These are phyloP conservation scores for Oncorhynchus clarkii DNA, from an alignment of 2,113 vertebrate genomes.

Conservation along the genomic window DNA sequence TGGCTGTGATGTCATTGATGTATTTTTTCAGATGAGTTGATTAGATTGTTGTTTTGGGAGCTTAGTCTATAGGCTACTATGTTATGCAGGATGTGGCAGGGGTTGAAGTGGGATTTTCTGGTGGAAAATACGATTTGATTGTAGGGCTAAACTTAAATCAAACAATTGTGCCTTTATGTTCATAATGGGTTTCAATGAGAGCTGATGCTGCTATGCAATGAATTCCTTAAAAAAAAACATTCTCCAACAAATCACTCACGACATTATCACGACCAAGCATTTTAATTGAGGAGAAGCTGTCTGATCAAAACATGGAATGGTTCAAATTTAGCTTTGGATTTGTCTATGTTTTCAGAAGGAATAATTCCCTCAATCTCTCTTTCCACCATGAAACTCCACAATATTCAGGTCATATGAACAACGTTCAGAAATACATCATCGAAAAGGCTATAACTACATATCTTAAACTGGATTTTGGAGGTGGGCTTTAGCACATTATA, in stretches of 20 bases:
- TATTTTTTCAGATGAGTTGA: no score
- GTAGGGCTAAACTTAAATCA: no score
- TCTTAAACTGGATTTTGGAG: no score
- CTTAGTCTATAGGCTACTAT: no score
- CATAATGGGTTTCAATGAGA: no score
- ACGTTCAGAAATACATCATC: constrained; percentile 35
- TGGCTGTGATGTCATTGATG: no score
- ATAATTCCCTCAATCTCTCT: constrained; percentile 14
- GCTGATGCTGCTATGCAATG: constrained; percentile 26
- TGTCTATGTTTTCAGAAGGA: neutral
- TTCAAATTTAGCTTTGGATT: neutral
- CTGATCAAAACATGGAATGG: constrained; percentile 28
- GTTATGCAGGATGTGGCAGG: no score
- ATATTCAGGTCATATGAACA: constrained; percentile 11
- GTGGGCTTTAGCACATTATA: constrained; percentile 32
- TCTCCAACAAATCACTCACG: neutral
- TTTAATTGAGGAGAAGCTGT: constrained; percentile 40
- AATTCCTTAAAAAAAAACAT: constrained; percentile 44
- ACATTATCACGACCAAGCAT: constrained; percentile 27
- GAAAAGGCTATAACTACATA: constrained; percentile 28
- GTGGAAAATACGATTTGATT: no score
- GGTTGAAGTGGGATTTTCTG: no score
- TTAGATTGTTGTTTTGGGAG: no score
- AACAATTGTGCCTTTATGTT: no score
- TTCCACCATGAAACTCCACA: constrained; percentile 21